These are phyloP conservation scores for Syngnathus rostellatus DNA, from an alignment of 2,797 vertebrate genomes.

Conservation along the genomic window DNA sequence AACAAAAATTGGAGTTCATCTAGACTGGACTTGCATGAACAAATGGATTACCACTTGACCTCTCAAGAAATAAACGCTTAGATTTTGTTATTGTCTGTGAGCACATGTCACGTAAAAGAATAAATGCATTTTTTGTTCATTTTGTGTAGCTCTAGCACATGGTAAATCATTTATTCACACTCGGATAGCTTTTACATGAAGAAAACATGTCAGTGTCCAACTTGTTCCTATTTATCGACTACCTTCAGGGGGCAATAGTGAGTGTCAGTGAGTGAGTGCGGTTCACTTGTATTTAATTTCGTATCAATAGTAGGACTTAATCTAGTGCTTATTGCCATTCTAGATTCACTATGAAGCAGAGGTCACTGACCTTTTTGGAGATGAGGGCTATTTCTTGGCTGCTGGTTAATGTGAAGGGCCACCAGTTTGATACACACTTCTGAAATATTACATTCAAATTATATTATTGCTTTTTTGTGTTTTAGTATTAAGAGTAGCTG, in stretches of 20 bases:
- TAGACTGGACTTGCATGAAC: slow-evolving; percentile 41
- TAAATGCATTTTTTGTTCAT: slow-evolving; percentile 34
- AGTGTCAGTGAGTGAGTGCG: not conserved
- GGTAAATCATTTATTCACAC: not conserved
- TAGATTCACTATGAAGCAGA: not conserved
- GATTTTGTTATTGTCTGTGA: slow-evolving; percentile 28
- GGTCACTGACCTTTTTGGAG: too few species aligned
- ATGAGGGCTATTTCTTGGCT: too few species aligned
- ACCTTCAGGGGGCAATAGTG: not conserved
- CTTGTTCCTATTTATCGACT: not conserved
- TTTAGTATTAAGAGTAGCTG: too few species aligned
- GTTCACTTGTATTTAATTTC: not conserved
- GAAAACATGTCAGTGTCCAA: not conserved
- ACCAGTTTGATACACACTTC: too few species aligned
- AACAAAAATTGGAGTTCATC: slow-evolving; percentile 57
- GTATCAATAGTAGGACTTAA: not conserved
- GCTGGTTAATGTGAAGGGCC: too few species aligned
- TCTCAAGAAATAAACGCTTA: slow-evolving; percentile 20
- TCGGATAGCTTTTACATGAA: not conserved
- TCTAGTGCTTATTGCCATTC: not conserved
- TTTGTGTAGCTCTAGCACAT: slow-evolving; percentile 19
- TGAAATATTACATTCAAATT: too few species aligned
- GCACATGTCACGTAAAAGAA: slow-evolving; percentile 32
- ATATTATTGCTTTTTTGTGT: too few species aligned
- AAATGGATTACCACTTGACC: slow-evolving; percentile 33